Percentiles rank a stretch among this genome's conserved stretches.
phyloP scores from a whole-genome alignment of 2,888 invertebrate species.

The Trichopria drosophilae region DNA sequence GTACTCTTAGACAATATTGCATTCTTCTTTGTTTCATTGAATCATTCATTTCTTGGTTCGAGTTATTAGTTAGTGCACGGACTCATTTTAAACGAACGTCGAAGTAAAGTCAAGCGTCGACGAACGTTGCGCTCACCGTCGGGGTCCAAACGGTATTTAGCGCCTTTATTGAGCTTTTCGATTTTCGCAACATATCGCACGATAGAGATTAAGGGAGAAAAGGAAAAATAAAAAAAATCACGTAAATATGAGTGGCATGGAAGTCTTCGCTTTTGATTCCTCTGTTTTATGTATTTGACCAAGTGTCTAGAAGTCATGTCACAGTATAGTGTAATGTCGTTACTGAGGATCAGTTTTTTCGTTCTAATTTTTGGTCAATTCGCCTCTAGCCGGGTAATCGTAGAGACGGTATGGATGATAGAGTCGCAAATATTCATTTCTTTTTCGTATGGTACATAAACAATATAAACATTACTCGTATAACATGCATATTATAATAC shows the following conservation, averaged over 20 bases:
- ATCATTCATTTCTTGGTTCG: conserved; percentile 10
- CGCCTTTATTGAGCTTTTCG: conserved; percentile 47
- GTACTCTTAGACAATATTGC: conserved; percentile 54
- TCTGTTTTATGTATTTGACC: conserved; percentile 24
- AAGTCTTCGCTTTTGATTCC: conserved; percentile 20
- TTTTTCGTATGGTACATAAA: conserved; percentile 32
- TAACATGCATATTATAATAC: conserved; percentile 40
- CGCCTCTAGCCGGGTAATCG: conserved; percentile 15
- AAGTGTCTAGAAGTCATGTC: conserved; percentile 21
- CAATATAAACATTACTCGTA: conserved; percentile 43
- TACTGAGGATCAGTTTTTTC: conserved; percentile 7
- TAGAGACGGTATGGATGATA: conserved; percentile 7
- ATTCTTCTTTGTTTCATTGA: conserved; percentile 33
- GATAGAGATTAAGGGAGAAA: conserved; percentile 25
- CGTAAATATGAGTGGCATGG: conserved; percentile 7
- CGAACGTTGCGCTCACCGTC: too few relatives aligned
- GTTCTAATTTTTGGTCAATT: too few relatives aligned
- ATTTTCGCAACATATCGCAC: conserved; percentile 51
- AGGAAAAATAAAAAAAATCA: conserved; percentile 22
- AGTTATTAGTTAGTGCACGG: conserved; percentile 8
- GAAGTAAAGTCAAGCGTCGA: too few relatives aligned
- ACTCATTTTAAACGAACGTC: conserved; percentile 38
- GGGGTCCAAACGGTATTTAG: conserved; percentile 49
- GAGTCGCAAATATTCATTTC: conserved; percentile 21
- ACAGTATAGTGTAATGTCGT: too few relatives aligned